Conservation (phyloP, 2,797 vertebrate species). For the Nyctalus aviator region DNA sequence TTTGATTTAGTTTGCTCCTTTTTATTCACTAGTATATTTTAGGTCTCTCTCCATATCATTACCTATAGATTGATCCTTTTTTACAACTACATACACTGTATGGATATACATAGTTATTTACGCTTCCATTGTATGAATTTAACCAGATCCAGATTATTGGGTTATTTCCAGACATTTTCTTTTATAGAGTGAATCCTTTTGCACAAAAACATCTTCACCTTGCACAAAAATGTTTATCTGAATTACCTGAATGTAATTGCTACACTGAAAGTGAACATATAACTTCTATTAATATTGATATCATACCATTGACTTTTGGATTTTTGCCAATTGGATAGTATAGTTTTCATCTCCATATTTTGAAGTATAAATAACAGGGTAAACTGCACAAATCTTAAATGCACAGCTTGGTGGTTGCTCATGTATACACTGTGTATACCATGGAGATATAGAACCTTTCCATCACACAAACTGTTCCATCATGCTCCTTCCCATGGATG, state of each 20-base stretch:
- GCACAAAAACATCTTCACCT: not conserved
- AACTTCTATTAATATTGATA: not conserved
- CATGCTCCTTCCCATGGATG: too few relatives aligned
- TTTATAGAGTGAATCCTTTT: not conserved
- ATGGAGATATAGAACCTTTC: too few relatives aligned
- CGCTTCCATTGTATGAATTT: not conserved
- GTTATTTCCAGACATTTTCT: not conserved
- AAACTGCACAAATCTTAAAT: too few relatives aligned
- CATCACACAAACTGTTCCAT: too few relatives aligned
- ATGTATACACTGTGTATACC: too few relatives aligned
- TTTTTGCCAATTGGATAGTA: not conserved
- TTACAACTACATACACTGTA: not conserved
- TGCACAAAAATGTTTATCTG: not conserved
- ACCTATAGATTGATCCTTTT: not conserved
- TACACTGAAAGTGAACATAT: conserved; percentile 11
- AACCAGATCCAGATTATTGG: not conserved
- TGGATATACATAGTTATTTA: not conserved
- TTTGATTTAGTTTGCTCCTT: not conserved
- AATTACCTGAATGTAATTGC: not conserved
- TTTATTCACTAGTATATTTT: conserved; percentile 11
- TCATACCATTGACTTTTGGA: not conserved
- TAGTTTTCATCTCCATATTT: not conserved
- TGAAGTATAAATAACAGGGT: too few relatives aligned
- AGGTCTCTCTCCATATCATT: not conserved
- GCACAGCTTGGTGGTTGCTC: too few relatives aligned